Percentiles rank a stretch among this genome's conserved stretches.
Evolutionary conservation across 2,888 invertebrate genomes (phyloP).

Genomic region (Zeuzera pyrina): DNA sequence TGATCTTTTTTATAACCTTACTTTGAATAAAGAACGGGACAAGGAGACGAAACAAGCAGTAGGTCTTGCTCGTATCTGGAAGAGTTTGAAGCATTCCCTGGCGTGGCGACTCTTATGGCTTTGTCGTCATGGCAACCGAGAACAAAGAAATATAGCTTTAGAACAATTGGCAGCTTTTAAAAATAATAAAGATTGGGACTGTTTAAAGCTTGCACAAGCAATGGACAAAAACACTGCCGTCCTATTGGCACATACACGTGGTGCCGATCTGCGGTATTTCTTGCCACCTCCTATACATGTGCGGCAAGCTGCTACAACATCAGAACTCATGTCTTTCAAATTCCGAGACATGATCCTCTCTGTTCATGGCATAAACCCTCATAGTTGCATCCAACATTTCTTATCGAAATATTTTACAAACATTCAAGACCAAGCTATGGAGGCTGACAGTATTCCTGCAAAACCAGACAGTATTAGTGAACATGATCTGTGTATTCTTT

Average conservation of each 20-base stretch:
- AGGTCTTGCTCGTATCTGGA: conserved; percentile 67
- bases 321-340: conserved; percentile 53
- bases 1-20: conserved; percentile 45
- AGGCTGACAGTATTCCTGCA: conserved; percentile 44
- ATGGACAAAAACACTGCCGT: conserved; percentile 84
- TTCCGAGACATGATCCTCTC: conserved; percentile 40
- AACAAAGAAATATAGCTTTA: conserved; percentile 76
- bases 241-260: conserved; percentile 80
- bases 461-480: conserved; percentile 59
- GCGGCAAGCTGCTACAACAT: conserved; percentile 40
- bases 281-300: conserved; percentile 76
- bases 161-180: conserved; percentile 77
- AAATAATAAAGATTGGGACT: conserved; percentile 79
- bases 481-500: conserved; percentile 46
- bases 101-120: conserved; percentile 78
- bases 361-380: conserved; percentile 37
- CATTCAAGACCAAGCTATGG: conserved; percentile 51
- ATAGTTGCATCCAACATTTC: conserved; percentile 53
- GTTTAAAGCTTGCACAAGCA: conserved; percentile 83
- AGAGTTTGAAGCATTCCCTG: conserved; percentile 75
- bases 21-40: conserved; percentile 36
- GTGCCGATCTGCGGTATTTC: conserved; percentile 82
- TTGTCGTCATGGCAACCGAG: conserved; percentile 75
- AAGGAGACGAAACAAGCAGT: conserved; percentile 34
- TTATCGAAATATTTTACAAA: conserved; percentile 53